phyloP scores from a whole-genome alignment of 2,888 invertebrate species.

The Elegia similella region DNA sequence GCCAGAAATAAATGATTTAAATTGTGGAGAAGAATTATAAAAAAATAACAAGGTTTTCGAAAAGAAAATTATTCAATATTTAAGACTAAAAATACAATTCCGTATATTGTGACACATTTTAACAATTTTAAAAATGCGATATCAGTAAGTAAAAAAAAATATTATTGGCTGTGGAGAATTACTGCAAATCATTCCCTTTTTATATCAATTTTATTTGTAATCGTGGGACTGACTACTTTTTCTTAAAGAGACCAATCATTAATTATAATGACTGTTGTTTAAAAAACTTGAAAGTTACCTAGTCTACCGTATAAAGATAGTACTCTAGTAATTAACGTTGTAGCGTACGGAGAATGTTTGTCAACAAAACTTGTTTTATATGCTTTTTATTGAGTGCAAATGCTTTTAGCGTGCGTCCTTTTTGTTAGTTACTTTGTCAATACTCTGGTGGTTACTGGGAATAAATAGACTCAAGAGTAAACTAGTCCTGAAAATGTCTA shows the following conservation, averaged over 20 bases:
- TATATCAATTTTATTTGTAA: no score
- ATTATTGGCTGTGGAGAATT: no score
- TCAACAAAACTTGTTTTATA: slow-evolving; percentile 7
- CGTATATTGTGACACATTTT: no score
- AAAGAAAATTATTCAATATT: no score
- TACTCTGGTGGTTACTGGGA: slow-evolving; percentile 12
- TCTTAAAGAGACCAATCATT: not conserved
- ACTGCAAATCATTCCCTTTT: no score
- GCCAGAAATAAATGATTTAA: no score
- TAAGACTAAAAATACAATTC: no score
- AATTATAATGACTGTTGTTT: not conserved
- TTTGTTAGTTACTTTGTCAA: slow-evolving; percentile 13
- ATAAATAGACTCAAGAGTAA: not conserved
- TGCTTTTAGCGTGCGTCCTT: slow-evolving; percentile 12
- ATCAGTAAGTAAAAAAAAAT: no score
- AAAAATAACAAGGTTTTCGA: no score
- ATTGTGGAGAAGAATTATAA: no score
- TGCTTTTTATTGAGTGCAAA: slow-evolving; percentile 11
- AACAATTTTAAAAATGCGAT: no score
- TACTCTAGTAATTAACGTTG: slow-evolving; percentile 5
- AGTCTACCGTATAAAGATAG: not conserved
- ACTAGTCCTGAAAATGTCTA: not conserved
- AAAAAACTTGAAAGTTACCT: not conserved
- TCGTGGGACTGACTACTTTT: no score
- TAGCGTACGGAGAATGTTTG: not conserved